Base-by-base conservation (phyloP, 2,888 invertebrate genomes). In the Phortica magna region DNA sequence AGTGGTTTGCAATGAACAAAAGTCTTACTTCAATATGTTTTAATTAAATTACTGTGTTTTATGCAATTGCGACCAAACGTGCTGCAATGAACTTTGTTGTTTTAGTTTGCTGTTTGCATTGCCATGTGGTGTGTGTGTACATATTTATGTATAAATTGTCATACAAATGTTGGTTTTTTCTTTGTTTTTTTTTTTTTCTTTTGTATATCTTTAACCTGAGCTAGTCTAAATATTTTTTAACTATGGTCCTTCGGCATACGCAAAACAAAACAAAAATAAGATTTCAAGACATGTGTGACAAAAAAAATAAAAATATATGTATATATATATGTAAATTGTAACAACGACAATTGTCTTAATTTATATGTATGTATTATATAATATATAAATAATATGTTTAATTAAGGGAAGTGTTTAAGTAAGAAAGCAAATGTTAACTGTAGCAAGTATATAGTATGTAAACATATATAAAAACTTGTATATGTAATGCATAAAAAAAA, bases 141-240 rank as follows among this genome's bases (percentile, higher is more conserved):
- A 48, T 0, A 9, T 48, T 12, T 12, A 48, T 14, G 7, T 48
- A 14, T 14, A 12, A 48, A 9, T 76, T 64, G 70, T 43, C 41
- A 70, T 42, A 12, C 42, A 70, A 53, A 61, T 65, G 10, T 53
- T 53, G 12, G 14, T 41, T 57, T 12, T 5, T 72, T 7, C 10
- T 41, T 57, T 12, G 12, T 72, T 2, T 42, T 59, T 73, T 72
- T 72, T n/a, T 48, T 19, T 73, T 70, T 48, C 73, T 77, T 55
- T 77, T 75, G 75, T 75, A 78, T 75, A 75, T 67, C 12, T 55
- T 71, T 85, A 88, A 88, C 88, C 88, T 88, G 88, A 88, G 88
- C 88, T 89, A 88, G 88, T 89, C 89, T 88, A 89, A 88, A 86
- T 78, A 88, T 83, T 22, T 61, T 2, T 88, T 85, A 84, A 81